Evolutionary conservation across 2,113 vertebrate genomes (phyloP).

Genomic region (Athene noctua): DNA sequence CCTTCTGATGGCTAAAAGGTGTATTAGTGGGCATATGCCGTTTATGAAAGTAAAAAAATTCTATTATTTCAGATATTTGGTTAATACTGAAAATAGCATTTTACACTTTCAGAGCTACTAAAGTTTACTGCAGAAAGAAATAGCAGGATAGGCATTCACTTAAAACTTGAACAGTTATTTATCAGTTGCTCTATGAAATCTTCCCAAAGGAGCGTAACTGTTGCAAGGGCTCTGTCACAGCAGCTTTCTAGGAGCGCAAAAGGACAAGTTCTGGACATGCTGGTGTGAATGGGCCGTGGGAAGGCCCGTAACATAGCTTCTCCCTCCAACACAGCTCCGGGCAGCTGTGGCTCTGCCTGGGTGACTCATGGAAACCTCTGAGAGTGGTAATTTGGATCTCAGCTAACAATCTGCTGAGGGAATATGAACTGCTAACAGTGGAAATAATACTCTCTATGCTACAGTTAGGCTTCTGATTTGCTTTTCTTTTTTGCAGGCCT

Average conservation of each 20-base stretch:
- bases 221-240: background rate
- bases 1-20: background rate
- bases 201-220: background rate
- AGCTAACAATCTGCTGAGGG: background rate
- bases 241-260: background rate
- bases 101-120: background rate
- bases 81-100: background rate
- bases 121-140: background rate
- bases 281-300: background rate
- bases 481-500: background rate
- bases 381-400: background rate
- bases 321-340: rapidly evolving
- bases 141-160: rapidly evolving
- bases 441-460: background rate
- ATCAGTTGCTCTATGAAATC: background rate
- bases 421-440: background rate
- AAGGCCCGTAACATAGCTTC: background rate
- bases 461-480: background rate
- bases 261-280: background rate
- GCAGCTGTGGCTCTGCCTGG: background rate
- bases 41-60: background rate
- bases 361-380: rapidly evolving
- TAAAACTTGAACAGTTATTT: background rate
- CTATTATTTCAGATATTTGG: background rate
- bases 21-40: background rate